phyloP scores from a whole-genome alignment of 1,140 invertebrate genomes.

The Homalodisca vitripennis region DNA sequence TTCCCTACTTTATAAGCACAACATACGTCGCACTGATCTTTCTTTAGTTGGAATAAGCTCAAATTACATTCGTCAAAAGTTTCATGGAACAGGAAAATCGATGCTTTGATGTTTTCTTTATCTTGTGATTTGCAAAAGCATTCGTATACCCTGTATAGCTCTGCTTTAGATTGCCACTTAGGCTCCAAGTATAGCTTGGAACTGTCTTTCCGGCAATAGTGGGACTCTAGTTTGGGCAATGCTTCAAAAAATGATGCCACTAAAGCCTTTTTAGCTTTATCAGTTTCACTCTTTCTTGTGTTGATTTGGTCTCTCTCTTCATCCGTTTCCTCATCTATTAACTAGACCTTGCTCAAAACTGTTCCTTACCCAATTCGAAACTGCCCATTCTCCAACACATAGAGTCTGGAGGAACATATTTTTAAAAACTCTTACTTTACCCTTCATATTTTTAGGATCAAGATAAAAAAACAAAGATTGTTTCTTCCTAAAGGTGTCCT shows the following conservation, averaged over 20 bases:
- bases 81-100: neutral
- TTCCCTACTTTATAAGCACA: no score
- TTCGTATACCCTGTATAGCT: slow-evolving; percentile 25
- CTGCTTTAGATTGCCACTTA: no score
- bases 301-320: neutral
- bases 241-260: slow-evolving; percentile 34
- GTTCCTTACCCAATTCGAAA: neutral
- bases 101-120: neutral
- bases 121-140: slow-evolving; percentile 10
- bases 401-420: neutral
- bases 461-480: slow-evolving; percentile 19
- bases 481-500: neutral
- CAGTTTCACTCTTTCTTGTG: neutral
- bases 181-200: no score
- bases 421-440: neutral
- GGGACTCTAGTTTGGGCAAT: slow-evolving; percentile 34
- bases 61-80: slow-evolving; percentile 12
- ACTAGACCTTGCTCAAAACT: neutral
- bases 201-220: no score
- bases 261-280: no score
- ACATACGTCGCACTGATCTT: no score
- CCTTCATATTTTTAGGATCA: neutral
- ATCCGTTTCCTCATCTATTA: neutral
- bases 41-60: no score
- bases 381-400: neutral